A percentile compares a stretch with the other conserved stretches of the same genome.
Evolutionary conservation across 1,140 invertebrate genomes (phyloP).

Genomic region (Nebria ingens): DNA sequence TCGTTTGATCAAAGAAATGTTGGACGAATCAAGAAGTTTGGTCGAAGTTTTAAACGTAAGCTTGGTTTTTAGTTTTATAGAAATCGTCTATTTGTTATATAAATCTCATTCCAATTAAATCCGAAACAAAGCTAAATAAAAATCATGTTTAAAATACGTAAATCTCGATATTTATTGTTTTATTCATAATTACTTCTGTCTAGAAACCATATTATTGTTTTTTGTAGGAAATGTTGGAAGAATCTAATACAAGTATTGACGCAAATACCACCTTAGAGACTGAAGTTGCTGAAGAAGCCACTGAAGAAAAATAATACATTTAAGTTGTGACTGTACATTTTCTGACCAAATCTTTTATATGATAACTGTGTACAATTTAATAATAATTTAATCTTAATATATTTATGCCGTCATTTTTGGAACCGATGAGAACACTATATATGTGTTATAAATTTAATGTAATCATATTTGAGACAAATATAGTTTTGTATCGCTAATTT

Average conservation of each 20-base stretch:
- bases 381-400: too few species aligned
- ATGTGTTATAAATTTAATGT: too few species aligned
- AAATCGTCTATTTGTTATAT: too few species aligned
- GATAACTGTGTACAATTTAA: too few species aligned
- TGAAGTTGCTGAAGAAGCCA: constrained; percentile 12
- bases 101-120: too few species aligned
- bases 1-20: constrained; percentile 48
- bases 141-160: background rate
- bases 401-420: too few species aligned
- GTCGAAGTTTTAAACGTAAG: constrained; percentile 57
- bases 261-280: background rate
- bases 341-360: too few species aligned
- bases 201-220: background rate
- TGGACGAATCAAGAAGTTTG: constrained; percentile 52
- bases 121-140: too few species aligned
- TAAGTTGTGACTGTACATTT: background rate
- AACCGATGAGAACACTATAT: too few species aligned
- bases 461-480: too few species aligned
- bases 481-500: too few species aligned
- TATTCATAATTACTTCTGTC: background rate
- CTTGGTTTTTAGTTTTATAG: too few species aligned
- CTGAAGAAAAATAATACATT: constrained; percentile 9
- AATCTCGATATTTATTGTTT: background rate
- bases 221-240: constrained; percentile 10
- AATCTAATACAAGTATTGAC: background rate